phyloP scores from a whole-genome alignment of 2,888 invertebrate genomes.

The Clostera curtula region DNA sequence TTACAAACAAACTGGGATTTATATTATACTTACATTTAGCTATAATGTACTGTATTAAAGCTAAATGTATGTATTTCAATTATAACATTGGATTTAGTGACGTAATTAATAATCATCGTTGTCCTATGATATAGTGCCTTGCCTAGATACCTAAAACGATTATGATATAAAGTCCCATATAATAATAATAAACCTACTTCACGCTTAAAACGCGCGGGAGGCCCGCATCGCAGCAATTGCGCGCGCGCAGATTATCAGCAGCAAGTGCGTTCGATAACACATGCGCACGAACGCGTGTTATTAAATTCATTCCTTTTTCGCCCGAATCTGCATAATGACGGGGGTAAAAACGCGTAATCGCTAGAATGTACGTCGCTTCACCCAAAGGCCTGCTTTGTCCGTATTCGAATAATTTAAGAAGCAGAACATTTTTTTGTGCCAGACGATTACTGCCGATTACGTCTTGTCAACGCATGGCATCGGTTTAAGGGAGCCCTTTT shows the following conservation, averaged over 20 bases:
- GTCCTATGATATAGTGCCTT: no score
- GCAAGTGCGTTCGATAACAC: conserved; percentile 73
- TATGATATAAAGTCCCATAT: no score
- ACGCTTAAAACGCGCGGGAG: conserved; percentile 13
- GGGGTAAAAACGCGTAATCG: conserved; percentile 65
- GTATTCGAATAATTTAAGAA: conserved; percentile 49
- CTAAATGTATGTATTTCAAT: no score
- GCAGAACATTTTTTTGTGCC: conserved; percentile 41
- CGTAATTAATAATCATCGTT: no score
- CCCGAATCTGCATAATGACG: conserved; percentile 73
- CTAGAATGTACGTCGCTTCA: conserved; percentile 63
- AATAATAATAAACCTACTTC: conserved; percentile 8
- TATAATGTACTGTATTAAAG: no score
- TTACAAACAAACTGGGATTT: no score
- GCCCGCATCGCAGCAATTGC: conserved; percentile 48
- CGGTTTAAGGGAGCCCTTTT: conserved; percentile 23
- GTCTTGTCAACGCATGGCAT: conserved; percentile 51
- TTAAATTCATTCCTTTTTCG: conserved; percentile 74
- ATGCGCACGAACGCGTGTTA: conserved; percentile 71
- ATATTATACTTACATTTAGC: no score
- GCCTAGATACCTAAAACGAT: no score
- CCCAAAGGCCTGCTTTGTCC: conserved; percentile 59
- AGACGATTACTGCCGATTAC: conserved; percentile 50
- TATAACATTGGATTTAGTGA: no score
- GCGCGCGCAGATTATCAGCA: conserved; percentile 70